Conservation (phyloP, 1,140 invertebrate genomes). For the Nymphalis io region DNA sequence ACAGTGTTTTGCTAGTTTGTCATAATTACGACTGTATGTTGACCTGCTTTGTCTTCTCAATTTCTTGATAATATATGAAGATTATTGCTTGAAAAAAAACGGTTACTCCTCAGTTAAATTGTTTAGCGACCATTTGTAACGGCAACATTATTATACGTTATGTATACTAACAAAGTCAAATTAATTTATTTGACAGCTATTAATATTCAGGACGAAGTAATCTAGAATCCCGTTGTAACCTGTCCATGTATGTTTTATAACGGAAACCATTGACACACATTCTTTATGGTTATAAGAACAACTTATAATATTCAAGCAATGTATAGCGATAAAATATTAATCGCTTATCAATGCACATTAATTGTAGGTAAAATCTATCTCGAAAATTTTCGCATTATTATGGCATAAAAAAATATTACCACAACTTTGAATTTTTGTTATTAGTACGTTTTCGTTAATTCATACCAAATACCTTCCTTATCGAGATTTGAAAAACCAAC, state of each 20-base stretch:
- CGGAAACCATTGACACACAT: constrained; percentile 33
- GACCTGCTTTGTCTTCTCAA: too few species aligned
- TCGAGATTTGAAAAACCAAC: too few species aligned
- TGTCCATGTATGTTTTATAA: constrained; percentile 47
- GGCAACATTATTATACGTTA: constrained; percentile 27
- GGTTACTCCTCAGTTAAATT: constrained; percentile 2
- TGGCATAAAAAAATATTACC: background rate
- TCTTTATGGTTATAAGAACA: background rate
- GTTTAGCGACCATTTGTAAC: background rate
- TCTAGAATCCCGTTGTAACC: constrained; percentile 51
- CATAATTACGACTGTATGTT: too few species aligned
- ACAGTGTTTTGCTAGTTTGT: too few species aligned
- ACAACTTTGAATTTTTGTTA: too few species aligned
- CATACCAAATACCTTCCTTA: too few species aligned
- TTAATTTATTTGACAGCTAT: constrained; percentile 54
- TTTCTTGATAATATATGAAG: too few species aligned
- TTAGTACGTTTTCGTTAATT: too few species aligned
- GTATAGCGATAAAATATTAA: background rate
- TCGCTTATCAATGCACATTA: background rate
- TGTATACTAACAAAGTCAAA: constrained; percentile 33
- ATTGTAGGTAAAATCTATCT: too few species aligned
- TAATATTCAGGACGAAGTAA: constrained; percentile 66
- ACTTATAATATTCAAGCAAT: constrained; percentile 4
- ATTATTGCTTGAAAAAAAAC: background rate
- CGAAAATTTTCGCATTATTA: too few species aligned